Evolutionary conservation across 1,140 invertebrate species (phyloP).

Genomic region (Varroa destructor): DNA sequence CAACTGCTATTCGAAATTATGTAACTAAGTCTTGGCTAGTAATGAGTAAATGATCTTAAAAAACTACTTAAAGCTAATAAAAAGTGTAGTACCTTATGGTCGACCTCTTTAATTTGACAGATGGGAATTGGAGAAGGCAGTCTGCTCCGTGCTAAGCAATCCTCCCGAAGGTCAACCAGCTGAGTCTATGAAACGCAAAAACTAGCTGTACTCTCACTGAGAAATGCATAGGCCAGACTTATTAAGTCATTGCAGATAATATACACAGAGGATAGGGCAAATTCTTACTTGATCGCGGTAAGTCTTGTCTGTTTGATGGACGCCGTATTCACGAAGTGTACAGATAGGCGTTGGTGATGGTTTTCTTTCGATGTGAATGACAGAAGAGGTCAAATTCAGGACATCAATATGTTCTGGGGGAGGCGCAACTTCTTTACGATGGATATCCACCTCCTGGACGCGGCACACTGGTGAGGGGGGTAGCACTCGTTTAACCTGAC

Average conservation of each 20-base stretch:
- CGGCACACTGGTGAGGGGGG: background rate
- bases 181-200: background rate
- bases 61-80: too few species aligned
- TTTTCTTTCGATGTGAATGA: background rate
- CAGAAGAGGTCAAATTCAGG: background rate
- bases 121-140: background rate
- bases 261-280: background rate
- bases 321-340: too few species aligned
- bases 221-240: background rate
- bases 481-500: background rate
- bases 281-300: too few species aligned
- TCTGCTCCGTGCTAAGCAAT: background rate
- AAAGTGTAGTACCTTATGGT: background rate
- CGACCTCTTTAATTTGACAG: background rate
- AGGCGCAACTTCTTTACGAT: background rate
- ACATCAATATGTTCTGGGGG: background rate
- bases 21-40: too few species aligned
- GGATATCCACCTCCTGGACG: constrained; percentile 7
- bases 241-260: background rate
- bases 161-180: background rate
- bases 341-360: background rate
- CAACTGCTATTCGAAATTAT: too few species aligned
- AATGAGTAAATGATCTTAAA: too few species aligned
- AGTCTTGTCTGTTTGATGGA: too few species aligned
- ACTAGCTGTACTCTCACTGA: background rate